These are phyloP conservation scores for Rhagonycha lutea DNA, from an alignment of 2,888 invertebrate genomes.

Conservation along the genomic window DNA sequence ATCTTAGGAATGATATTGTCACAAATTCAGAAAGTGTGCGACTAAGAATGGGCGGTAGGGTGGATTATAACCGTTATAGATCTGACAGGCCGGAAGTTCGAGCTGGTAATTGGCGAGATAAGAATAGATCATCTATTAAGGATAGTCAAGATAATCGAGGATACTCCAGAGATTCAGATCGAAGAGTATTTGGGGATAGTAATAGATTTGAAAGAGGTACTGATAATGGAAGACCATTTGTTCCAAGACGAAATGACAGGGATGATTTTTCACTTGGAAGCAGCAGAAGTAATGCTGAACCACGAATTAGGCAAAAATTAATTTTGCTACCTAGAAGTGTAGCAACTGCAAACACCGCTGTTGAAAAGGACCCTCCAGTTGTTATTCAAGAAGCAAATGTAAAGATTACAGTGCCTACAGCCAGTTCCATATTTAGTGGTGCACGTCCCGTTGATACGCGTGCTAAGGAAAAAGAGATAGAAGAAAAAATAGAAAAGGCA, in stretches of 20 bases:
- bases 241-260: conserved; percentile 37
- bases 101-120: conserved; percentile 67
- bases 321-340: conserved; percentile 80
- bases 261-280: conserved; percentile 36
- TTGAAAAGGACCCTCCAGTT: conserved; percentile 55
- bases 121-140: conserved; percentile 44
- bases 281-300: conserved; percentile 48
- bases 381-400: conserved; percentile 42
- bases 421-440: conserved; percentile 86
- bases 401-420: conserved; percentile 51
- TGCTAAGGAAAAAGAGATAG: conserved; percentile 87
- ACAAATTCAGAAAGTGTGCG: no score
- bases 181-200: conserved; percentile 44
- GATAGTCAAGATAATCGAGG: conserved; percentile 39
- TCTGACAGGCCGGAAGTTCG: conserved; percentile 69
- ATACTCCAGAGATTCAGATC: conserved; percentile 34
- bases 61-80: no score
- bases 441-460: conserved; percentile 95
- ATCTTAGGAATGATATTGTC: no score
- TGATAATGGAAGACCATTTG: conserved; percentile 36
- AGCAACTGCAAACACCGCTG: conserved; percentile 63
- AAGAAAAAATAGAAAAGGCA: conserved; percentile 77
- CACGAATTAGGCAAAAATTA: conserved; percentile 76
- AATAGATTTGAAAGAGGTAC: conserved; percentile 36
- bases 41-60: no score